A percentile compares a stretch with the other conserved stretches of the same genome.
Conservation (phyloP, 2,888 invertebrate species). For the Apocheima hispidaria region DNA sequence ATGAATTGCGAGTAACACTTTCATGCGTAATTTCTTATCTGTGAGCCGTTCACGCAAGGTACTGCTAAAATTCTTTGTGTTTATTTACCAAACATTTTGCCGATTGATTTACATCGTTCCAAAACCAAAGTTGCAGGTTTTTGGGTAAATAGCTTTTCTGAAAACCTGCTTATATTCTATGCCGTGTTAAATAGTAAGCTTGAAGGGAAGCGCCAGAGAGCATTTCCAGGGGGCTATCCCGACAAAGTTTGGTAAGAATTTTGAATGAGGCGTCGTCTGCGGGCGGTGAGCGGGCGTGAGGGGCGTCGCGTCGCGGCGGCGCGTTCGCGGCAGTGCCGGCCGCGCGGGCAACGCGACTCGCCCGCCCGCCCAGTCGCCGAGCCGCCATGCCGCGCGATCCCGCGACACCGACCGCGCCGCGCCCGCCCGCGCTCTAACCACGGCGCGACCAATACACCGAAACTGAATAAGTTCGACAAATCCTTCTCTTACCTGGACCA, state of each 20-base stretch:
- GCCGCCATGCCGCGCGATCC: conserved; percentile 58
- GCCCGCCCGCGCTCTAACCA: conserved; percentile 65
- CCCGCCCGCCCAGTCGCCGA: conserved; percentile 50
- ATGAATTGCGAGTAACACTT: too few relatives aligned
- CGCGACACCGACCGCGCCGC: conserved; percentile 54
- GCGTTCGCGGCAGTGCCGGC: conserved; percentile 79
- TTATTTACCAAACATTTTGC: too few relatives aligned
- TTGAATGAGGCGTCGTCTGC: conserved; percentile 72
- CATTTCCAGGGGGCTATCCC: conserved; percentile 67
- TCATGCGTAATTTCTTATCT: too few relatives aligned
- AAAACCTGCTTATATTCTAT: not conserved
- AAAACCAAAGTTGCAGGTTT: not conserved
- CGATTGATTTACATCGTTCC: too few relatives aligned
- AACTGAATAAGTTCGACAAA: conserved; percentile 86
- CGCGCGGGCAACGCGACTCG: conserved; percentile 55
- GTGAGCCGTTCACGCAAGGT: too few relatives aligned
- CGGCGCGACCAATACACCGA: conserved; percentile 72
- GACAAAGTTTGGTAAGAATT: conserved; percentile 78
- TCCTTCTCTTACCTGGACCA: conserved; percentile 85
- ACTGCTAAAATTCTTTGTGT: too few relatives aligned
- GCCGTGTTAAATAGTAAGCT: not conserved
- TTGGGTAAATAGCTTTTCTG: not conserved
- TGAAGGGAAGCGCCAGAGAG: conserved; percentile 49
- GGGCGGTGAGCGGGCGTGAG: conserved; percentile 41
- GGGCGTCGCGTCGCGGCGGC: conserved; percentile 81